Conservation (phyloP, 2,113 vertebrate species). For the Anas platyrhynchos region DNA sequence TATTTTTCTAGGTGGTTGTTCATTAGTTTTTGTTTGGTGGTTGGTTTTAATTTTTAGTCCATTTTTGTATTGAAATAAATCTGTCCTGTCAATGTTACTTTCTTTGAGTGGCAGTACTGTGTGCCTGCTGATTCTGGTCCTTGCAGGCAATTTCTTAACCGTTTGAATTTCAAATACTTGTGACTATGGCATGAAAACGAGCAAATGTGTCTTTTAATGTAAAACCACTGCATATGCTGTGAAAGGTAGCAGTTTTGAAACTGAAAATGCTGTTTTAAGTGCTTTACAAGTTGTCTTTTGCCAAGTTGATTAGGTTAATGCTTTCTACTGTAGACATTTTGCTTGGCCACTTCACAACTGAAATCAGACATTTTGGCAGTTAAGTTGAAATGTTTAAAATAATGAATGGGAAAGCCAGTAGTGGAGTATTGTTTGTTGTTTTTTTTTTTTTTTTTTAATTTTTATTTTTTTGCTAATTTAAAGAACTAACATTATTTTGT, state of each 20-base stretch:
- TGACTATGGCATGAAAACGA: neutral
- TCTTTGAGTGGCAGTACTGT: neutral
- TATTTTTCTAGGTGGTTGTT: neutral
- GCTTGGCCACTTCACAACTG: neutral
- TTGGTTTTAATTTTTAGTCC: neutral
- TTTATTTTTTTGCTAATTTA: neutral
- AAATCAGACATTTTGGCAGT: neutral
- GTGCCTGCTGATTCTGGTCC: neutral
- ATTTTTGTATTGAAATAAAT: neutral
- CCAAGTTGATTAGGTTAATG: neutral
- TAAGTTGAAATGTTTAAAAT: neutral
- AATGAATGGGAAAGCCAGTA: neutral
- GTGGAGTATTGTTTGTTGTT: neutral
- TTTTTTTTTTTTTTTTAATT: neutral
- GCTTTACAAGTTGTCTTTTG: neutral
- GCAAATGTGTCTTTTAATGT: neutral
- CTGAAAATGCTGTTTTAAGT: neutral
- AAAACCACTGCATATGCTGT: fast-evolving
- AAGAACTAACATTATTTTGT: neutral
- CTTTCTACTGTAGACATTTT: neutral
- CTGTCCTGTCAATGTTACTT: neutral
- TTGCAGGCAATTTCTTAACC: neutral
- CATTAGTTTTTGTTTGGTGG: neutral
- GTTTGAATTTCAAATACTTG: neutral
- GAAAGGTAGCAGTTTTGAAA: neutral